Conservation (phyloP, 2,113 vertebrate species). For the Eurypyga helias region DNA sequence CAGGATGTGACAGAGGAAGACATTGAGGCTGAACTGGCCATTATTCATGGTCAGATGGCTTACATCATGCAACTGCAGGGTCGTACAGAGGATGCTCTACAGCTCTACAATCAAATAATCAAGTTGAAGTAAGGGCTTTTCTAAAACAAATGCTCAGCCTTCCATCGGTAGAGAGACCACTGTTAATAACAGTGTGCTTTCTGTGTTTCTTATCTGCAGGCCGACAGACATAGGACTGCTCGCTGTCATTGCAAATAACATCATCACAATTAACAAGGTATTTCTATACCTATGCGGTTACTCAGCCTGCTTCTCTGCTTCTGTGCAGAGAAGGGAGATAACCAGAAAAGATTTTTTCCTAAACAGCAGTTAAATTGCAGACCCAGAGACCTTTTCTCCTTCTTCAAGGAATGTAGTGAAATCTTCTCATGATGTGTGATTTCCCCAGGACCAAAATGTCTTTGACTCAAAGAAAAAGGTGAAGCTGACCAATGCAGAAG, state of each 20-base stretch:
- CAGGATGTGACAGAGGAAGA: conserved; percentile 97
- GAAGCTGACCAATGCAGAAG: conserved; percentile 94
- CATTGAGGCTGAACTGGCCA: conserved; percentile 90
- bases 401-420: neutral
- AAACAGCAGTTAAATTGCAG: neutral
- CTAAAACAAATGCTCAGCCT: neutral
- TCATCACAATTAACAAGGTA: conserved; percentile 99
- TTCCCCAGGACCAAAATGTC: conserved; percentile 95
- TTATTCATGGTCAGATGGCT: conserved; percentile 99
- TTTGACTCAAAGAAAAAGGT: conserved; percentile 99
- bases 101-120: conserved; percentile 99
- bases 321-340: neutral
- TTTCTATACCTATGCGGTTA: neutral
- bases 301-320: neutral
- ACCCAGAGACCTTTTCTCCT: neutral
- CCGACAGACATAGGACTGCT: conserved; percentile 95
- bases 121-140: conserved; percentile 89
- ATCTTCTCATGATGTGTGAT: neutral
- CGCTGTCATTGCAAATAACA: conserved; percentile 98
- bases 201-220: conserved; percentile 74
- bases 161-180: neutral
- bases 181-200: neutral
- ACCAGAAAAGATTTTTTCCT: neutral
- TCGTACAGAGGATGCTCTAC: conserved; percentile 90
- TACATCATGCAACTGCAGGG: conserved; percentile 94